Conservation (phyloP, 2,113 vertebrate species). For the Corvus moneduloides region DNA sequence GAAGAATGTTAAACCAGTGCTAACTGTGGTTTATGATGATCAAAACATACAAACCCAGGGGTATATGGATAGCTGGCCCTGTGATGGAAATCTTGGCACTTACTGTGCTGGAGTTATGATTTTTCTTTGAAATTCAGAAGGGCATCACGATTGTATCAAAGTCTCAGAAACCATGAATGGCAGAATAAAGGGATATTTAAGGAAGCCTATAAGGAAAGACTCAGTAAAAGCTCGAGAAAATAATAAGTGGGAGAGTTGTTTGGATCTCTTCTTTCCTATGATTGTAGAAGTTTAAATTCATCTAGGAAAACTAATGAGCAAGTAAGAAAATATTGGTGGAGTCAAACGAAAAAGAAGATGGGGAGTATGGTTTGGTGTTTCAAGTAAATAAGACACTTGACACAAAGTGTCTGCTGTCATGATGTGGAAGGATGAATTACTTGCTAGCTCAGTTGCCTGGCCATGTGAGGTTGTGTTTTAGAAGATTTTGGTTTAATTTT, state of each 20-base stretch:
- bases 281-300: neutral
- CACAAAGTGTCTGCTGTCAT: neutral
- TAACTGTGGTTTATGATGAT: neutral
- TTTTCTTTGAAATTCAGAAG: neutral
- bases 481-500: neutral
- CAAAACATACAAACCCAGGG: neutral
- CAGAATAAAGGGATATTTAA: neutral
- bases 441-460: neutral
- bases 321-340: neutral
- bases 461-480: neutral
- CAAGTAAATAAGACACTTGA: neutral
- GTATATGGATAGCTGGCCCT: neutral
- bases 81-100: neutral
- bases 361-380: neutral
- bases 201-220: neutral
- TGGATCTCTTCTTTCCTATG: neutral
- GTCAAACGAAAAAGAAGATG: neutral
- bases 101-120: neutral
- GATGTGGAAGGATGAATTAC: neutral
- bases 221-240: neutral
- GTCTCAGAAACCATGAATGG: neutral
- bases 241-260: neutral
- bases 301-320: neutral
- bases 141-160: fast-evolving
- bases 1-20: neutral